Evolutionary conservation across 1,140 invertebrate species (phyloP).

Genomic region (Periplaneta americana): DNA sequence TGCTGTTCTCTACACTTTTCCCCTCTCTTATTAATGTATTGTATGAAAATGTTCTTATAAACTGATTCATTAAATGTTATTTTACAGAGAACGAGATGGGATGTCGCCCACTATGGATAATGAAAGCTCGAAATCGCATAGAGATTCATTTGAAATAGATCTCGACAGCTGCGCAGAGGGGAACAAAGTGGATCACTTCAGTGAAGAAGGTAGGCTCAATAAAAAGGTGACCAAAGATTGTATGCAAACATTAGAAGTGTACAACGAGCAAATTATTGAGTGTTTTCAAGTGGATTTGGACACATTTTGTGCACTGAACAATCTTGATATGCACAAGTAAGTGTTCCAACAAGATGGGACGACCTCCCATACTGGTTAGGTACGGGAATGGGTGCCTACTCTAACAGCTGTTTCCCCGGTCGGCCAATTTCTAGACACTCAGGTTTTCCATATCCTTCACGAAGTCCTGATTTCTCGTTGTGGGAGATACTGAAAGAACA

Average conservation of each 20-base stretch:
- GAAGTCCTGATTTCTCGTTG: too few relatives aligned
- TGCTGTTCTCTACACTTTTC: background rate
- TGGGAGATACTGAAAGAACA: too few relatives aligned
- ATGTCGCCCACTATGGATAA: constrained; percentile 37
- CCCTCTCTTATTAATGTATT: too few relatives aligned
- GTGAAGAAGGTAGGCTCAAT: constrained; percentile 36
- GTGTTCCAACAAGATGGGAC: too few relatives aligned
- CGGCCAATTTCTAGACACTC: too few relatives aligned
- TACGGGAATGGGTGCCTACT: too few relatives aligned
- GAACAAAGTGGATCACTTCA: constrained; percentile 36
- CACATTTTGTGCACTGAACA: too few relatives aligned
- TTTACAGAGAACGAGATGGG: constrained; percentile 35
- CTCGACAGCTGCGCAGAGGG: constrained; percentile 20
- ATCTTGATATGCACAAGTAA: too few relatives aligned
- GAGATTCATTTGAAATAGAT: constrained; percentile 32
- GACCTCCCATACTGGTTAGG: too few relatives aligned
- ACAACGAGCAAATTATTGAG: background rate
- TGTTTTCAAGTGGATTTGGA: background rate
- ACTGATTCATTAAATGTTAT: constrained; percentile 17
- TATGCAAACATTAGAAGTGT: background rate
- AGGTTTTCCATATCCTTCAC: too few relatives aligned
- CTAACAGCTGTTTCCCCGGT: too few relatives aligned
- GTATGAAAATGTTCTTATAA: too few relatives aligned
- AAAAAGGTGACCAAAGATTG: background rate
- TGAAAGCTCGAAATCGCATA: constrained; percentile 37